These are phyloP conservation scores for Euplagia quadripunctaria DNA, from an alignment of 2,888 invertebrate species.

Conservation along the genomic window DNA sequence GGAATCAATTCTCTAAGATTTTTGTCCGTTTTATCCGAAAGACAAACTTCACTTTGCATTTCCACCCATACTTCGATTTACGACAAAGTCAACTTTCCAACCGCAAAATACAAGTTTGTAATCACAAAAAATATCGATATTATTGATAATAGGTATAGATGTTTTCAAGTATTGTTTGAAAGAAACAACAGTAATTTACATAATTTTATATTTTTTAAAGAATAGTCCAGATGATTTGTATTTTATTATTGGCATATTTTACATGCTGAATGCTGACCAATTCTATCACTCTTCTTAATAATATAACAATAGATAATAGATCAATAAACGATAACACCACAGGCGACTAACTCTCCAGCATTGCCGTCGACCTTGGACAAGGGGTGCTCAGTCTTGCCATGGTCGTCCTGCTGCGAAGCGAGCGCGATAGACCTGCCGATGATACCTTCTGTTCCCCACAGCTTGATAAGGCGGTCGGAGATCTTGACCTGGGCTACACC, in stretches of 20 bases:
- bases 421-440: constrained; percentile 93
- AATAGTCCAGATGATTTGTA: neutral
- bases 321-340: constrained; percentile 91
- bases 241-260: neutral
- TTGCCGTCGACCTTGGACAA: constrained; percentile 94
- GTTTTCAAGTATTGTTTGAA: neutral
- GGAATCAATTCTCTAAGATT: no score
- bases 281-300: neutral
- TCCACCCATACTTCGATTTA: no score
- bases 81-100: no score
- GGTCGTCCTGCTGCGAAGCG: constrained; percentile 92
- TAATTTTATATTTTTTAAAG: neutral
- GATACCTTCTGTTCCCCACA: constrained; percentile 89
- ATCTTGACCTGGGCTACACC: constrained; percentile 88
- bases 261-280: neutral
- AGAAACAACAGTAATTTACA: neutral
- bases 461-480: constrained; percentile 88
- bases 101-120: no score
- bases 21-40: no score
- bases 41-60: no score
- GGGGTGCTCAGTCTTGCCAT: constrained; percentile 90
- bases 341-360: constrained; percentile 93
- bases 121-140: no score
- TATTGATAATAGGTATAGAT: no score
- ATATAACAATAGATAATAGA: no score